phyloP scores from a whole-genome alignment of 2,888 invertebrate genomes.

The Drosophila eohydei region DNA sequence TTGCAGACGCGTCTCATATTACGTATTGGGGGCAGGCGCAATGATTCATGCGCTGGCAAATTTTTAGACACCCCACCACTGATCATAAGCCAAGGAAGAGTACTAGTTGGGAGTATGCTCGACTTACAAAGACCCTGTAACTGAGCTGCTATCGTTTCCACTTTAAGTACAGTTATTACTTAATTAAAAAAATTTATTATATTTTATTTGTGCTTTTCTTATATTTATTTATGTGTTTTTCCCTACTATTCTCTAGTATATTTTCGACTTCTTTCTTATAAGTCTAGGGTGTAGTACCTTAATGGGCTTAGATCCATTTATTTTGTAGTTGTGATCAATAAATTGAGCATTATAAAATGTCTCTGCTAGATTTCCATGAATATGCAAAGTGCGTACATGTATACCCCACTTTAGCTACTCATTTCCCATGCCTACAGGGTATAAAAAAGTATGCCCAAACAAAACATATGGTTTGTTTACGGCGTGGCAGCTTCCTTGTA shows the following conservation, averaged over 20 bases:
- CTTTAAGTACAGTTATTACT: not conserved
- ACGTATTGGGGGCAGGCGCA: constrained; percentile 44
- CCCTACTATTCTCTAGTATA: not conserved
- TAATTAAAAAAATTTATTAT: not conserved
- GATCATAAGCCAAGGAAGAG: constrained; percentile 51
- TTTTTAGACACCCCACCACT: constrained; percentile 64
- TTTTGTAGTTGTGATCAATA: not conserved
- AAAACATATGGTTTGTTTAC: constrained; percentile 69
- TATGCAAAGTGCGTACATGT: not conserved
- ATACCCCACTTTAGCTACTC: too few relatives aligned
- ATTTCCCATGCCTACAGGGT: not conserved
- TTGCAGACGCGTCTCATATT: constrained; percentile 65
- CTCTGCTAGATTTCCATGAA: not conserved
- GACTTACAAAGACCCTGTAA: not conserved
- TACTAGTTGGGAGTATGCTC: constrained; percentile 27
- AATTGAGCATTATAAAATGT: not conserved
- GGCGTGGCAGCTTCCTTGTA: constrained; percentile 40
- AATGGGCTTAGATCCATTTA: not conserved
- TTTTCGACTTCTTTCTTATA: not conserved
- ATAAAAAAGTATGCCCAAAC: constrained; percentile 43
- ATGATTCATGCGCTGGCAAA: constrained; percentile 78
- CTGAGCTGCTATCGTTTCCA: not conserved
- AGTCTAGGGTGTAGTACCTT: not conserved
- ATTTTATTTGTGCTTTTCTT: not conserved
- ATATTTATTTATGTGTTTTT: not conserved